Evolutionary conservation across 2,113 vertebrate genomes (phyloP), one percentile per base, ranked within the genome.

Genomic region (Xiphophorus hellerii): DNA sequence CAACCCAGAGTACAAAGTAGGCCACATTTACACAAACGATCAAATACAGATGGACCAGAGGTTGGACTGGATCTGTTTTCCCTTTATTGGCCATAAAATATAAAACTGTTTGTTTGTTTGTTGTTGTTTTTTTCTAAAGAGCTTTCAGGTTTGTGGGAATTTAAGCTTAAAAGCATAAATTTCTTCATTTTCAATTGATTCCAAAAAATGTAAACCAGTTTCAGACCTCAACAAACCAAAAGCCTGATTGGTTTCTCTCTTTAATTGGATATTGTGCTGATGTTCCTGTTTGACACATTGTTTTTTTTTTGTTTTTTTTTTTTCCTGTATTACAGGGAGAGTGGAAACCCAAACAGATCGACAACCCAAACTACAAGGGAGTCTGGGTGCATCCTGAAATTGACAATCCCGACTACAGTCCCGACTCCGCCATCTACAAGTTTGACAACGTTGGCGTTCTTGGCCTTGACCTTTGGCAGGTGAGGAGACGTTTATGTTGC

Each of bases 401-500:
- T 29, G 93, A 93, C 74, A 95, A 95, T 63, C 93, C 96, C 0
- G 89, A 93, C 39, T 94, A 95, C 82, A 89, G 89, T 2, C 73
- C 91, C 0, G 95, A 96, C 27, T 76, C 86, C 0, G 89, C 70
- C 54, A 94, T 97, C 78, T 95, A 95, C 25, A 95, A 95, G 78
- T 97, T 95, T 61, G 94, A 94, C 74, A 95, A 90, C 39, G 91
- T 97, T 0, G 92, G 94, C 0, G 81, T 95, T 33, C 48, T 97
- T 0, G 96, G 96, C 44, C 91, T 97, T 62, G 96, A 97, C 62
- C 93, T 97, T 27, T 98, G 96, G 96, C 97, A 98, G 96, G 96
- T 97, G 85, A 62, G 29, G 54, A 15, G 28, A 37, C 31, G 29
- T 28, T 73, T 2, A 7, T 62, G 1, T 44, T 73, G 60, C 0